These are phyloP conservation scores for Anas bernieri DNA, from an alignment of 2,797 vertebrate genomes.

Conservation along the genomic window DNA sequence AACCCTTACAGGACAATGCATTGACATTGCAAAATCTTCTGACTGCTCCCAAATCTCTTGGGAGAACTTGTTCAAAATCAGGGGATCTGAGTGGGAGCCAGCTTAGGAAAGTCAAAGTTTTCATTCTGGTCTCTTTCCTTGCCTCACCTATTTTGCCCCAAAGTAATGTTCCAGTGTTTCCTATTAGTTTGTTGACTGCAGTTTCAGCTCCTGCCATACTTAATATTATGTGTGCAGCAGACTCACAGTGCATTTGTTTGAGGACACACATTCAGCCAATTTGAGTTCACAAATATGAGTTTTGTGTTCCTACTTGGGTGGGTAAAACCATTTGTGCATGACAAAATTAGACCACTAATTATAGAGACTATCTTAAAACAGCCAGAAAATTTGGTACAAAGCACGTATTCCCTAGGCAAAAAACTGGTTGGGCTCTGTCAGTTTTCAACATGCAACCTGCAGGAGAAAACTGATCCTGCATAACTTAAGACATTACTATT, in stretches of 20 bases:
- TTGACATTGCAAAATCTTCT: neutral
- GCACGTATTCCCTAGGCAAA: neutral
- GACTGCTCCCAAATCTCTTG: neutral
- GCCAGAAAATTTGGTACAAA: constrained; percentile 37
- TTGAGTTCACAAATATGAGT: constrained; percentile 18
- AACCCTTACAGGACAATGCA: neutral
- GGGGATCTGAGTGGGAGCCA: neutral
- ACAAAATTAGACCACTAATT: constrained; percentile 67
- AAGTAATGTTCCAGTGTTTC: neutral
- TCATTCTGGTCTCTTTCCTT: neutral
- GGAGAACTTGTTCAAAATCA: neutral
- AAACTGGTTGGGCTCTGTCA: neutral
- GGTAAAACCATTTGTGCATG: neutral
- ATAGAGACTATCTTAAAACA: constrained; percentile 49
- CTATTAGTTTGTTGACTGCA: constrained; percentile 8
- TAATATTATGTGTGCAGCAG: neutral
- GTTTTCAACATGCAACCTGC: neutral
- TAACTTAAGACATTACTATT: neutral
- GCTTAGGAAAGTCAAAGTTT: neutral
- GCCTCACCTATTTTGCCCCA: neutral
- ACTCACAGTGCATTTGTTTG: neutral
- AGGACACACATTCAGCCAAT: constrained; percentile 14
- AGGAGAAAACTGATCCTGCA: neutral
- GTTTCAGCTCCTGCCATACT: neutral
- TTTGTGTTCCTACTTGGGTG: constrained; percentile 43